These are phyloP conservation scores for Brachionus manjavacas DNA, from an alignment of 1,140 invertebrate species.

Conservation along the genomic window DNA sequence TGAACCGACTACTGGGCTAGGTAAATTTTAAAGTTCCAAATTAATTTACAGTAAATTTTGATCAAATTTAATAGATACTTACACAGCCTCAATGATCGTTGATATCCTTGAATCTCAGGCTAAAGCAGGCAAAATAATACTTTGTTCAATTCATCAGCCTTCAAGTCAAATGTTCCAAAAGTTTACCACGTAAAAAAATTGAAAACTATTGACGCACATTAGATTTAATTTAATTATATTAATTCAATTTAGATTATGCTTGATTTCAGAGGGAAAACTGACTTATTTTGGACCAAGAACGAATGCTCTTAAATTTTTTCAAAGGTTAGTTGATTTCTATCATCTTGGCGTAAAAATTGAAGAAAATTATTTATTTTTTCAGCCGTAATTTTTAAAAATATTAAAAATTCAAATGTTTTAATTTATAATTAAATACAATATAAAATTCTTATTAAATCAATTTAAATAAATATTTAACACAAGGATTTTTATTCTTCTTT, in stretches of 20 bases:
- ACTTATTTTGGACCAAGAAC: conserved; percentile 78
- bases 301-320: conserved; percentile 60
- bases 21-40: not conserved
- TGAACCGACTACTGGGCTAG: conserved; percentile 77
- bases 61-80: conserved; percentile 65
- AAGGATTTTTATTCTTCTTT: no score
- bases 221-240: not conserved
- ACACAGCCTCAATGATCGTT: conserved; percentile 83
- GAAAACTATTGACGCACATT: not conserved
- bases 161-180: conserved; percentile 88
- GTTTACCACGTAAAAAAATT: conserved; percentile 66
- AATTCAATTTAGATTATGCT: not conserved
- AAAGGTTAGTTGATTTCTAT: not conserved
- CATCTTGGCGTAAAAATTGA: no score
- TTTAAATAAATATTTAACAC: no score
- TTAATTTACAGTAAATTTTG: not conserved
- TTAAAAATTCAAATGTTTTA: no score
- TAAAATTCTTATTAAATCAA: no score
- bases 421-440: no score
- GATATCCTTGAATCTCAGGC: conserved; percentile 70
- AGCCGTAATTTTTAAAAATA: no score
- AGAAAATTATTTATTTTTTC: no score
- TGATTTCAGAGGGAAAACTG: conserved; percentile 60
- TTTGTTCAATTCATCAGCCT: conserved; percentile 94
- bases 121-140: conserved; percentile 79